Base-by-base conservation (phyloP, 2,888 invertebrate genomes). In the Catotricha subobsoleta region DNA sequence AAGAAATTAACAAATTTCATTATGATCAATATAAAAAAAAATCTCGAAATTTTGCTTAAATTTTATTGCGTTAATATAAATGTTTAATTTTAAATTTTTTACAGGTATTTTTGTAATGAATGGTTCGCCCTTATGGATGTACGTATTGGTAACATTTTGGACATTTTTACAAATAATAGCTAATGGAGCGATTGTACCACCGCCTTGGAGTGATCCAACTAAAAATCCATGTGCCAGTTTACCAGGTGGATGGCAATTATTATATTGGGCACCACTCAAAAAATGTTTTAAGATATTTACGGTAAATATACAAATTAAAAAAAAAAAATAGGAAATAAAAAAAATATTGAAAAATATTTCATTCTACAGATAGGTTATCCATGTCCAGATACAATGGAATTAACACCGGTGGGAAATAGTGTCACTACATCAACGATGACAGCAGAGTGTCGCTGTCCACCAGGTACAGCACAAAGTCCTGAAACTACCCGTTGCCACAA, bases 201-300 rank as follows among this genome's bases (percentile, higher is more conserved):
- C 87, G 1, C 82, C 83, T 9, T 87, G 87, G 87, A 84, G 83
- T 39, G 77, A 87, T 56, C 78, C 82, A 1, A 67, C 71, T 46
- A 68, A 73, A 51, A 87, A 87, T 59, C 87, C 87, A 0, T 87
- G 87, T 51, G 83, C 86, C 3, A 65, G 72, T 3, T 74, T 79
- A 57, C 77, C 82, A 0, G 70, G 78, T 45, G 86, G 86, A 36
- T 87, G 87, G 87, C 82, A 86, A 52, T 68, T 84, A 55, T 68
- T 87, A 42, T 84, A 77, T 59, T 87, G 86, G 86, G 79, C 83
- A 8, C 68, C 73, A 1, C 77, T 87, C 56, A 79, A 80, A 46
- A 76, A 80, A 60, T 87, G 87, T 63, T 86, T 87, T 58, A 81
- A 80, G 56, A 87, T 87, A 60, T 87, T 86, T 55, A 77, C 81